Conservation (phyloP, 2,113 vertebrate species). For the Boulengeromyrus knoepffleri region DNA sequence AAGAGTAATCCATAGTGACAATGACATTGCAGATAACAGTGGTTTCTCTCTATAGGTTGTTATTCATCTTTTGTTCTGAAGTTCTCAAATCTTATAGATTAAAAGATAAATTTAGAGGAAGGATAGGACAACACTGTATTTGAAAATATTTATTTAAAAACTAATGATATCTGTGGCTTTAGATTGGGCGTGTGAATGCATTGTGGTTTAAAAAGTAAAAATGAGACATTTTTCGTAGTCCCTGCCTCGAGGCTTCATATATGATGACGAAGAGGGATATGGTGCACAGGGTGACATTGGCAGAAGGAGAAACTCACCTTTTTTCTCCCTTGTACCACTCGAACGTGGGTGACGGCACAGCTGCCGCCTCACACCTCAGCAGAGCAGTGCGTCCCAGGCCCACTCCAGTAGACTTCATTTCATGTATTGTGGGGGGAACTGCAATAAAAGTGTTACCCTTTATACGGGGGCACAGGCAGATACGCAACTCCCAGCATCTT, state of each 20-base stretch:
- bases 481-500: background rate
- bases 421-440: conserved; percentile 92
- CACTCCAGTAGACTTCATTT: conserved; percentile 85
- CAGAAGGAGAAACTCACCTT: conserved; percentile 69
- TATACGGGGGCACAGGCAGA: background rate
- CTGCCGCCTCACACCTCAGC: conserved; percentile 89
- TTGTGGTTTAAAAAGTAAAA: background rate
- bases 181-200: background rate
- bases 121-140: background rate
- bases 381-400: conserved; percentile 78
- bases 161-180: background rate
- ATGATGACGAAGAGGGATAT: background rate
- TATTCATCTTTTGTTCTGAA: background rate
- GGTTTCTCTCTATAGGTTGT: background rate
- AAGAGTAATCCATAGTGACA: background rate
- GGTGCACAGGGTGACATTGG: too few species aligned
- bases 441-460: conserved; percentile 31
- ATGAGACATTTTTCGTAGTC: background rate
- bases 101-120: background rate
- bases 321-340: conserved; percentile 98
- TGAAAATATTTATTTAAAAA: background rate
- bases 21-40: background rate
- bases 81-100: background rate
- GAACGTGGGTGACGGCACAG: conserved; percentile 81
- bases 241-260: background rate